phyloP scores from a whole-genome alignment of 2,113 vertebrate species.

The Anoplopoma fimbria region DNA sequence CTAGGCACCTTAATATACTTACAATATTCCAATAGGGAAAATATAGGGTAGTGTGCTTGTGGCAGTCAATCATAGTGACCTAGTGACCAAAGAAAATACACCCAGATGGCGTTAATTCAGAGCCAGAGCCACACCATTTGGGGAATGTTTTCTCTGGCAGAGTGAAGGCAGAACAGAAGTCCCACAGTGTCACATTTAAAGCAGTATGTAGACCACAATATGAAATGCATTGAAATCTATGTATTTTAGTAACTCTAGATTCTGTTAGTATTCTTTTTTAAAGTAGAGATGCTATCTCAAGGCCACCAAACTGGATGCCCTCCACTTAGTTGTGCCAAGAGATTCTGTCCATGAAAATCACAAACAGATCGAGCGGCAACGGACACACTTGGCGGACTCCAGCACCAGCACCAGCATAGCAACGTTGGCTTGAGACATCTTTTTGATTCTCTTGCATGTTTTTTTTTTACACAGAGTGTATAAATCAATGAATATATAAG shows the following conservation, averaged over 20 bases:
- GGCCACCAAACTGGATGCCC: neutral
- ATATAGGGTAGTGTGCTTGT: neutral
- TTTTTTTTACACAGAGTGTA: neutral
- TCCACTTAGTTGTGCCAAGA: neutral
- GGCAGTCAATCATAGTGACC: neutral
- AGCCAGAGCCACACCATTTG: slow-evolving; percentile 10
- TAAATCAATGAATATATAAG: neutral
- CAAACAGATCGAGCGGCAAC: neutral
- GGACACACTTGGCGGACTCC: neutral
- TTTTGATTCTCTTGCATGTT: neutral
- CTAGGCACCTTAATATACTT: neutral
- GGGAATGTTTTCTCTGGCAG: neutral
- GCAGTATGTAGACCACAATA: neutral
- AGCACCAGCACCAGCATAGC: neutral
- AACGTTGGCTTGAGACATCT: neutral
- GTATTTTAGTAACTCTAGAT: neutral
- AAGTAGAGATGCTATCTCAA: neutral
- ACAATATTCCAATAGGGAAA: neutral
- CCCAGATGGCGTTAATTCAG: slow-evolving; percentile 5
- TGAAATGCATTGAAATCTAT: neutral
- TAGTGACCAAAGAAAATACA: neutral
- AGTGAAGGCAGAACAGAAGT: neutral
- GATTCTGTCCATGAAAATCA: neutral
- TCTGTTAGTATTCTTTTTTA: neutral
- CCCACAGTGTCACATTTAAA: neutral